Conservation (phyloP, 2,113 vertebrate genomes). For the Desmodus rotundus region DNA sequence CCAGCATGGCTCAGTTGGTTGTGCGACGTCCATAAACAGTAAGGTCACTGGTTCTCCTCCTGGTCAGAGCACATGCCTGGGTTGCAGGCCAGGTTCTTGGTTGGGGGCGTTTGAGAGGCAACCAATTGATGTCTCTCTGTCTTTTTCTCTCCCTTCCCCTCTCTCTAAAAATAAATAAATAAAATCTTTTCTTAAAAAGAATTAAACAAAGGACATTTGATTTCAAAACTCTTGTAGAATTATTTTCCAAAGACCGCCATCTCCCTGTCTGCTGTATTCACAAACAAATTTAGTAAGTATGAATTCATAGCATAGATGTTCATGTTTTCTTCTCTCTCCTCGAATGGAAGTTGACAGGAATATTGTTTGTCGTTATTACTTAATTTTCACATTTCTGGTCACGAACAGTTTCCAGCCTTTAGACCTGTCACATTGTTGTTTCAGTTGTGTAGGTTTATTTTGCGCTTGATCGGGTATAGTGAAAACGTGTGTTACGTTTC, state of each 20-base stretch:
- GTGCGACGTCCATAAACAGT: too few species aligned
- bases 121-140: neutral
- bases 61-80: neutral
- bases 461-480: neutral
- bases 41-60: too few species aligned
- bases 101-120: neutral
- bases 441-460: neutral
- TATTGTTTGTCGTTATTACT: conserved; percentile 1
- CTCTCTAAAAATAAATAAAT: neutral
- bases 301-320: neutral
- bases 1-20: too few species aligned
- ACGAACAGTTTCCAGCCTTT: neutral
- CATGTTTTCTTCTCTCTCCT: neutral
- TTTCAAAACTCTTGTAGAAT: conserved; percentile 43
- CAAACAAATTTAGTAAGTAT: neutral
- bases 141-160: neutral
- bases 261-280: neutral
- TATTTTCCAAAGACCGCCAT: neutral
- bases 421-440: neutral
- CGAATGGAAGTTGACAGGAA: neutral
- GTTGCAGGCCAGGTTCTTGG: too few species aligned
- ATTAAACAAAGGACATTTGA: conserved; percentile 30
- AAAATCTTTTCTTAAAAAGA: neutral
- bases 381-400: conserved; percentile 17
- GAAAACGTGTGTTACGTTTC: neutral